Base-by-base conservation (phyloP, 2,888 invertebrate genomes). In the Cephus rjabovi region DNA sequence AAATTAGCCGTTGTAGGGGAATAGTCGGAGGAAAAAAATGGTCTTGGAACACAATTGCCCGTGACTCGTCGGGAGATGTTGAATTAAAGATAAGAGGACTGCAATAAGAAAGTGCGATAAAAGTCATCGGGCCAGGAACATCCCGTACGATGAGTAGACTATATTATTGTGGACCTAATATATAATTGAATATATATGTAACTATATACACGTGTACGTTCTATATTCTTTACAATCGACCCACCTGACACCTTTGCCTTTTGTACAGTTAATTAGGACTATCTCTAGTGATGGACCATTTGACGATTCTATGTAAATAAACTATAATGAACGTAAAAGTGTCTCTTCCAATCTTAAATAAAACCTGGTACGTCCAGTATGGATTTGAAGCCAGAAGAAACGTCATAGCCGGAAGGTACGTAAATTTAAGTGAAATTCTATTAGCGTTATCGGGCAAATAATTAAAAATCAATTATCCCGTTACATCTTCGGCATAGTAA, bases 221-320 rank as follows among this genome's bases (percentile, higher is more conserved):
- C 80, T 80, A 79, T 81, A 80, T 83, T 79, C 78, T 79, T 75
- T 74, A 77, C 80, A 83, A 83, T 83, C 80, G 78, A 80, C 80
- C 79, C 82, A 81, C 81, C 79, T 79, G 80, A 79, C 81, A 79
- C 79, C 79, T 80, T 77, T 81, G 40, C 76, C 80, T 81, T 81
- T 81, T 81, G 76, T 81, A 76, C 71, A 68, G 73, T 75, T 81
- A 81, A 81, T 81, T 81, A 80, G 80, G 31, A 78, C 56, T 15
- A 40, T 15, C 40, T 56, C 56, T 23, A 23, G 4, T 2, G 40
- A 2, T 15, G 40, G 23, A 56, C 56, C 23, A 23, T 2, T 2
- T 56, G 56, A 9, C 56, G 56, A 56, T 23, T 56, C 23, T 56
- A 56, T 9, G 56, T 56, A 56, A 56, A 56, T 56, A 56, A 56